Conservation (phyloP, 2,113 vertebrate genomes). For the Balaenoptera acutorostrata region DNA sequence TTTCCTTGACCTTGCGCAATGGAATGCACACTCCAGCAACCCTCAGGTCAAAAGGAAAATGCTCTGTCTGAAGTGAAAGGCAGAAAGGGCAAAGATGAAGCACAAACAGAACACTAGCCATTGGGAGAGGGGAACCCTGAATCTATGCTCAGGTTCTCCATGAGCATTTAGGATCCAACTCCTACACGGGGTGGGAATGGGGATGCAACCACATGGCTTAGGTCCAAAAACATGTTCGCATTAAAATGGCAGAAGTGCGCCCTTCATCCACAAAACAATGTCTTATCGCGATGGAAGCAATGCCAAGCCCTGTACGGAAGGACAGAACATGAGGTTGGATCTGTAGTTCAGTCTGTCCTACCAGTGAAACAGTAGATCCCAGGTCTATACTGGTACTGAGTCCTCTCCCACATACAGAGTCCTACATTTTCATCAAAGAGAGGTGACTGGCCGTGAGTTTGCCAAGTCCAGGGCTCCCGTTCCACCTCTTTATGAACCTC, state of each 20-base stretch:
- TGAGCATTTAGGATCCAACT: not conserved
- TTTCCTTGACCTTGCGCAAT: not conserved
- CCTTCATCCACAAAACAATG: not conserved
- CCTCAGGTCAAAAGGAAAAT: not conserved
- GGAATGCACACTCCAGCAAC: not conserved
- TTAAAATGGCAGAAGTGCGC: not conserved
- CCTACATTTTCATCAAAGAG: no score
- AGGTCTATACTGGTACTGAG: accelerated
- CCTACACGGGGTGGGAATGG: accelerated
- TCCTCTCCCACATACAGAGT: not conserved
- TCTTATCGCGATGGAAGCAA: accelerated
- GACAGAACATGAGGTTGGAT: accelerated
- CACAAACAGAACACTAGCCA: not conserved
- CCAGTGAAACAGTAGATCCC: not conserved
- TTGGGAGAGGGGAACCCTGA: accelerated
- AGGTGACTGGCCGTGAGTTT: not conserved
- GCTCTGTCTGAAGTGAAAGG: not conserved
- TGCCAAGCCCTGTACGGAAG: accelerated
- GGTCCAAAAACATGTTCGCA: not conserved
- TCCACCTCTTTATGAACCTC: not conserved
- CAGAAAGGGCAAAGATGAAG: accelerated
- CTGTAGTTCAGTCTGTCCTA: not conserved
- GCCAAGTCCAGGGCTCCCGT: no score
- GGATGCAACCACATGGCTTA: accelerated
- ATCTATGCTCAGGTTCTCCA: accelerated